Base-by-base conservation (phyloP, 2,113 vertebrate species). In the Tenebrosternarchus preto region DNA sequence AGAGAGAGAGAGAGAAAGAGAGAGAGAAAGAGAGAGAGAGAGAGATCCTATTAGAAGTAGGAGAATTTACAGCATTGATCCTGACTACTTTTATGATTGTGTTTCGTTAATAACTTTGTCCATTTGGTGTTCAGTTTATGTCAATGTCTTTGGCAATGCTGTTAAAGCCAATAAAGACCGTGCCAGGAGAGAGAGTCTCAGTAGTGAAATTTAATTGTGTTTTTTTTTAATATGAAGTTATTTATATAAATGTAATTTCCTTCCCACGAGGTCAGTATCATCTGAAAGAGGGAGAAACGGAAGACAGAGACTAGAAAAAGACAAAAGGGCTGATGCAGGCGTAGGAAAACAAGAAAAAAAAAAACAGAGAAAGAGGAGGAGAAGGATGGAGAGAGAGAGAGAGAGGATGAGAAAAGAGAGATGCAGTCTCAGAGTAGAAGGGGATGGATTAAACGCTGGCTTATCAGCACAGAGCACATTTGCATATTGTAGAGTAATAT, bases 401-500 rank as follows among this genome's bases (percentile, higher is more conserved):
- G 81, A 81, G 59, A 64, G 83, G 69, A 80, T 77, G 27, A 64
- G 80, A 83, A 77, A 6, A 78, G 80, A 83, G 79, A 82, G 75
- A 84, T 80, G 63, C 77, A 55, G 69, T 64, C 71, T 81, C 85
- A 85, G 90, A 87, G 91, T 86, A 83, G 86, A 89, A 86, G 87
- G 82, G 75, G 86, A 83, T 77, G 91, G 91, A 92, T 93, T 93
- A 91, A 93, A 92, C 91, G 88, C 89, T 86, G 87, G 88, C 87
- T 92, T 93, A 92, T 92, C 91, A 90, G 87, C 85, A 84, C 85
- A 86, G 89, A 88, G 90, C 88, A 92, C 89, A 92, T 91, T 92
- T 91, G 88, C 89, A 92, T 91, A 88, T 89, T 90, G 85, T 90
- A 91, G 88, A 89, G 90, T 89, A 50, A 50, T 50, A 89, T 75